phyloP scores from a whole-genome alignment of 2,113 vertebrate genomes.

The Tricholaema leucomelas region DNA sequence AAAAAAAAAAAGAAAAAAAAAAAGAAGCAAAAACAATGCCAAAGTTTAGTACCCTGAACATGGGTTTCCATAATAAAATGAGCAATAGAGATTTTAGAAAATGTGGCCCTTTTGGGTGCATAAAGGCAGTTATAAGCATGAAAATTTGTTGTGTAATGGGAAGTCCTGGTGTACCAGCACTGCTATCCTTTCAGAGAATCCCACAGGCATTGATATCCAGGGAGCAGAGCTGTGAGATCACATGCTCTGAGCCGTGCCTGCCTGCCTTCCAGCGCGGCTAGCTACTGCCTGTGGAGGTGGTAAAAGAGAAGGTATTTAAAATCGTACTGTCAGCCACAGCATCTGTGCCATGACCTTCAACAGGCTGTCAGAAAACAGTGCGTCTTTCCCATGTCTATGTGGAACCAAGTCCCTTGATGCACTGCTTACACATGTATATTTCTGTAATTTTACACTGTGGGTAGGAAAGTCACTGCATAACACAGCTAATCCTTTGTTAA shows the following conservation, averaged over 20 bases:
- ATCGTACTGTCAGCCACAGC: background rate
- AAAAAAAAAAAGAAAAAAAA: too few relatives aligned
- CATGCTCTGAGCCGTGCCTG: background rate
- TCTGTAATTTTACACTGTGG: background rate
- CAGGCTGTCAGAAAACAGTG: background rate
- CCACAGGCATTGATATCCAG: fast-evolving
- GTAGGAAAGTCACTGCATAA: background rate
- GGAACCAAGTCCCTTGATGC: background rate
- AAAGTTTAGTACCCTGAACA: background rate
- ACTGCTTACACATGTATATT: background rate
- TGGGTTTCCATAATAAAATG: background rate
- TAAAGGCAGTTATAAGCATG: background rate
- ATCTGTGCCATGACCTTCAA: background rate
- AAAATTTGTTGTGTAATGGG: background rate
- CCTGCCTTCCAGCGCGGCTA: background rate
- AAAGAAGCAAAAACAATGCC: too few relatives aligned
- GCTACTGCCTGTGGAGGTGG: background rate
- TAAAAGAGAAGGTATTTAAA: background rate
- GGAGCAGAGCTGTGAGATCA: background rate
- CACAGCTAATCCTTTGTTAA: conserved; percentile 24
- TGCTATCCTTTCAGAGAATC: background rate
- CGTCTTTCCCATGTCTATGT: background rate
- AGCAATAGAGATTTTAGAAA: background rate
- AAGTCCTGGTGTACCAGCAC: background rate
- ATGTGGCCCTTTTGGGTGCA: background rate